Percentiles rank a stretch among this genome's conserved stretches.
Evolutionary conservation across 1,140 invertebrate species (phyloP).

Genomic region (Paraescarpia echinospica): DNA sequence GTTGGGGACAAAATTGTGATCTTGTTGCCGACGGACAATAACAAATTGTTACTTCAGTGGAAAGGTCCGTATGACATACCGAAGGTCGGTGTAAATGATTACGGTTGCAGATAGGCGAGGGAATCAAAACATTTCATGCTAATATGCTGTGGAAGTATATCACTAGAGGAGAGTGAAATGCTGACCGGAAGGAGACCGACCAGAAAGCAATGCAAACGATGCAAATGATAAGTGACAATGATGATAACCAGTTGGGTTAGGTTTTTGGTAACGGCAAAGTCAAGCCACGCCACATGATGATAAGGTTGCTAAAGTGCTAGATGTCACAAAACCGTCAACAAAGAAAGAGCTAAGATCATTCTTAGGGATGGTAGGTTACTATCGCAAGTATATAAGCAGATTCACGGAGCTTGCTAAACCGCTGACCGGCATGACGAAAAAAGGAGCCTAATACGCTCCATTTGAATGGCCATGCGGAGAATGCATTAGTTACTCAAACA

Average conservation of each 20-base stretch:
- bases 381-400: conserved; percentile 50
- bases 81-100: too few relatives aligned
- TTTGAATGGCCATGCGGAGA: too few relatives aligned
- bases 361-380: conserved; percentile 57
- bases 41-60: background rate
- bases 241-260: too few relatives aligned
- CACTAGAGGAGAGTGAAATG: too few relatives aligned
- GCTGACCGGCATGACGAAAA: conserved; percentile 43
- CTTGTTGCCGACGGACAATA: too few relatives aligned
- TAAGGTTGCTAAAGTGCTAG: background rate
- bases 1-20: background rate
- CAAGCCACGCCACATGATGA: background rate
- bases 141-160: too few relatives aligned
- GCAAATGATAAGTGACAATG: too few relatives aligned
- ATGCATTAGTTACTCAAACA: too few relatives aligned
- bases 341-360: conserved; percentile 52
- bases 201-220: too few relatives aligned
- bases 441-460: conserved; percentile 24
- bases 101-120: too few relatives aligned
- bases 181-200: too few relatives aligned
- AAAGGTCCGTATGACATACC: background rate
- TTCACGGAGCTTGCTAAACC: conserved; percentile 38
- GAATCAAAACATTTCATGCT: too few relatives aligned
- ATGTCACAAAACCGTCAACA: conserved; percentile 10
- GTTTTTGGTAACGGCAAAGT: background rate